phyloP scores from a whole-genome alignment of 2,888 invertebrate genomes.

The Ennomos fuscantarius region DNA sequence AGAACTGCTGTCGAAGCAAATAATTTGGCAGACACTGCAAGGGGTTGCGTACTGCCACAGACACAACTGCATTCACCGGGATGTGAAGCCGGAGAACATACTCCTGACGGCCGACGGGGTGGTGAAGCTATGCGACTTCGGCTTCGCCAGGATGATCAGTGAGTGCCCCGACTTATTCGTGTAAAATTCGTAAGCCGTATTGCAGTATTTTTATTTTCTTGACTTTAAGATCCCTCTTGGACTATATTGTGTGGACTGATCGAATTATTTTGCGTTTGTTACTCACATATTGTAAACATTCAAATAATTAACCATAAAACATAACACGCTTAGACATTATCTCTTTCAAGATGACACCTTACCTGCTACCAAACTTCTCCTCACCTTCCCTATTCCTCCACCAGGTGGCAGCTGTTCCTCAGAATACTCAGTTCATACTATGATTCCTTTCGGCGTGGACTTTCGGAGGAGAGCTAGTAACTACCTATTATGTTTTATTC shows the following conservation, averaged over 20 bases:
- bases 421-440: slow-evolving; percentile 77
- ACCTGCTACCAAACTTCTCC: slow-evolving; percentile 20
- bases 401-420: slow-evolving; percentile 76
- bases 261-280: neutral
- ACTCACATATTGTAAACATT: neutral
- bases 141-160: slow-evolving; percentile 98
- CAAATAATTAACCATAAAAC: too few species aligned
- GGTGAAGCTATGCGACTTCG: slow-evolving; percentile 99
- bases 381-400: slow-evolving; percentile 3
- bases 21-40: slow-evolving; percentile 97
- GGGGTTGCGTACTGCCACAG: slow-evolving; percentile 98
- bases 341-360: neutral
- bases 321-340: neutral
- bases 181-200: neutral
- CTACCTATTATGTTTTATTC: slow-evolving; percentile 43
- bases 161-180: slow-evolving; percentile 52
- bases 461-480: slow-evolving; percentile 74
- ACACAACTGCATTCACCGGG: slow-evolving; percentile 97
- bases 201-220: too few species aligned
- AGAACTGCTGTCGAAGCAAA: slow-evolving; percentile 95
- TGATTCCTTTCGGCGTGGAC: slow-evolving; percentile 79
- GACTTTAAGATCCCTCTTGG: too few species aligned
- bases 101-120: slow-evolving; percentile 96
- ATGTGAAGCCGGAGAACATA: slow-evolving; percentile 99
- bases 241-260: too few species aligned